phyloP scores from a whole-genome alignment of 2,888 invertebrate genomes.

The Stomorhina lunata region DNA sequence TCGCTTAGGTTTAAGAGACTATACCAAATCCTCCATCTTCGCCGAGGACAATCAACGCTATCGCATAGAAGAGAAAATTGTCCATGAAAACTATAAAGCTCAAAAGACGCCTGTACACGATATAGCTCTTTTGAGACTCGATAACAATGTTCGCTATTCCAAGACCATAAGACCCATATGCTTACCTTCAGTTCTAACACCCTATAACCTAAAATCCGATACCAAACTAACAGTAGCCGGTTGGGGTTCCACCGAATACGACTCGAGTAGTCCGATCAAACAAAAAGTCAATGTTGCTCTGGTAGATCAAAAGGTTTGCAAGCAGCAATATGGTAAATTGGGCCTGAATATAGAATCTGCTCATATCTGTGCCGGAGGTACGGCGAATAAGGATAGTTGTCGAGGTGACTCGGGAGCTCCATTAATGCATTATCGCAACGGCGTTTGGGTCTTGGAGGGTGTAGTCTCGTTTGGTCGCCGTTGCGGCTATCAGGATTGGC shows the following conservation, averaged over 20 bases:
- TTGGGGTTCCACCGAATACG: constrained; percentile 83
- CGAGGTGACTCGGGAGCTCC: constrained; percentile 90
- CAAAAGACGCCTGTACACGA: constrained; percentile 83
- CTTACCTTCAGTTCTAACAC: constrained; percentile 79
- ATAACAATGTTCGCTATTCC: constrained; percentile 81
- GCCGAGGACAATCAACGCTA: constrained; percentile 81
- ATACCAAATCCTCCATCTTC: constrained; percentile 67
- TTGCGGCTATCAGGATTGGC: constrained; percentile 83
- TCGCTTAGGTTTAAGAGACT: constrained; percentile 77
- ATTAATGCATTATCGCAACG: constrained; percentile 82
- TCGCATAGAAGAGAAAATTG: constrained; percentile 83
- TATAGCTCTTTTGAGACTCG: constrained; percentile 86
- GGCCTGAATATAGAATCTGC: constrained; percentile 73
- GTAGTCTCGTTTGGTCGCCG: constrained; percentile 86
- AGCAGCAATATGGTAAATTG: constrained; percentile 71
- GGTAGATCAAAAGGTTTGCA: constrained; percentile 80
- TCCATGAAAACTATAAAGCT: constrained; percentile 84
- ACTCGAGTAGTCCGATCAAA: constrained; percentile 81
- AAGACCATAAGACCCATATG: constrained; percentile 84
- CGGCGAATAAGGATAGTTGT: constrained; percentile 85
- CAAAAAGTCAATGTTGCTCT: constrained; percentile 81
- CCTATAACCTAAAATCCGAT: constrained; percentile 64
- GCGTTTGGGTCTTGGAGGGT: constrained; percentile 83
- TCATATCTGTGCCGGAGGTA: constrained; percentile 87
- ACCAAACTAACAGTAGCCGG: constrained; percentile 81